Percentiles rank a stretch among this genome's conserved stretches.
These are phyloP conservation scores for Phylloscopus trochilus DNA, from an alignment of 2,113 vertebrate species.

Conservation along the genomic window DNA sequence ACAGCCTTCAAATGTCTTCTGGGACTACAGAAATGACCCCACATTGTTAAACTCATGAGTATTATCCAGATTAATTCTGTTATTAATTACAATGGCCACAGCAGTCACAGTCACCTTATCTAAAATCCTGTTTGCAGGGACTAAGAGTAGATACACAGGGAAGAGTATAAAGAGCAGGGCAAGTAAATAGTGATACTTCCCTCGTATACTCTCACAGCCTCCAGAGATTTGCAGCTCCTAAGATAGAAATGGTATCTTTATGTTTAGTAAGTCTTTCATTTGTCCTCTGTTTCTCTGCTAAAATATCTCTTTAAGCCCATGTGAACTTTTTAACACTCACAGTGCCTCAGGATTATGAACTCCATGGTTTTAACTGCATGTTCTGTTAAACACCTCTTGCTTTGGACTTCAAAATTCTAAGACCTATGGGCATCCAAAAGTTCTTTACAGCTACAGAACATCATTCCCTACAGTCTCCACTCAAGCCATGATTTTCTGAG, in stretches of 20 bases:
- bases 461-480: background rate
- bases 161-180: constrained; percentile 28
- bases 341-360: background rate
- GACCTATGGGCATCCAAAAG: background rate
- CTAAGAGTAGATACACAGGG: background rate
- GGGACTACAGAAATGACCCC: background rate
- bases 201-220: constrained; percentile 62
- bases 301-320: background rate
- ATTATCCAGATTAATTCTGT: background rate
- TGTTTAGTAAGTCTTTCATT: constrained; percentile 44
- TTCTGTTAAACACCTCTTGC: background rate
- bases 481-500: background rate
- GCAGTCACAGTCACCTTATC: background rate
- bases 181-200: constrained; percentile 59
- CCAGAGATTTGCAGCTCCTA: constrained; percentile 65
- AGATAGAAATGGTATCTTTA: constrained; percentile 61
- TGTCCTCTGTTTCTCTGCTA: constrained; percentile 17
- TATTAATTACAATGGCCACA: background rate
- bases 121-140: background rate
- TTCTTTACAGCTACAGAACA: background rate
- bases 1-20: background rate
- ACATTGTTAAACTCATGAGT: background rate
- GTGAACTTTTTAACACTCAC: background rate
- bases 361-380: background rate
- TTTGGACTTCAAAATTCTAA: background rate